Evolutionary conservation across 2,797 vertebrate species (phyloP).

Genomic region (Sebastes goodei): DNA sequence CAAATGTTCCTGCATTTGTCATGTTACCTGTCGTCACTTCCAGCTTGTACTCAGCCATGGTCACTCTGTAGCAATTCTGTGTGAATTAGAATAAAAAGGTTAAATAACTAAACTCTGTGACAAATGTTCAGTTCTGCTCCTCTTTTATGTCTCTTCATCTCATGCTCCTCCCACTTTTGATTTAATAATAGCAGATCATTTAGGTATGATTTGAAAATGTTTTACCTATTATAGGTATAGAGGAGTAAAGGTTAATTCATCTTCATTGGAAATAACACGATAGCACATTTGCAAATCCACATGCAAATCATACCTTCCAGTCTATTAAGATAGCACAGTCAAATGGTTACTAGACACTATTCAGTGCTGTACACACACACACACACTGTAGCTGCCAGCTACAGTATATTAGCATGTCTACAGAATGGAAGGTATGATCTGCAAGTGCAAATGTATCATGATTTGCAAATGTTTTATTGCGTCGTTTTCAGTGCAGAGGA

Average conservation of each 20-base stretch:
- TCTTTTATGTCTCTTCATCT: not conserved
- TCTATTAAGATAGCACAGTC: not conserved
- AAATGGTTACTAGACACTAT: not conserved
- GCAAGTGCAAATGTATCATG: not conserved
- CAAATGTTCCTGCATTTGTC: constrained; percentile 52
- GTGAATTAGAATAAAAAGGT: not conserved
- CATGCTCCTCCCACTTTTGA: not conserved
- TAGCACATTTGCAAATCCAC: not conserved
- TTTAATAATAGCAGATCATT: not conserved
- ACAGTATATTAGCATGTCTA: not conserved
- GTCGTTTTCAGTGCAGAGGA: not conserved
- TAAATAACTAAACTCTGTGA: not conserved
- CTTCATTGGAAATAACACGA: not conserved
- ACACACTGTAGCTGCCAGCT: not conserved
- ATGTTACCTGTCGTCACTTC: constrained; percentile 52
- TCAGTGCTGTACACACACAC: not conserved
- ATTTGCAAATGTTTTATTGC: not conserved
- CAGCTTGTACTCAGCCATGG: constrained; percentile 60
- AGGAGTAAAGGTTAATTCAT: not conserved
- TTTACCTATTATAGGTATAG: not conserved
- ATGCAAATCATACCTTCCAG: not conserved
- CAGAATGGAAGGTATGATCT: not conserved
- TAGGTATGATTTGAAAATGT: not conserved
- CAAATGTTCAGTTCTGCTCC: not conserved
- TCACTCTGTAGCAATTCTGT: not conserved